Base-by-base conservation (phyloP, 2,113 vertebrate genomes). In the Oncorhynchus clarkii region DNA sequence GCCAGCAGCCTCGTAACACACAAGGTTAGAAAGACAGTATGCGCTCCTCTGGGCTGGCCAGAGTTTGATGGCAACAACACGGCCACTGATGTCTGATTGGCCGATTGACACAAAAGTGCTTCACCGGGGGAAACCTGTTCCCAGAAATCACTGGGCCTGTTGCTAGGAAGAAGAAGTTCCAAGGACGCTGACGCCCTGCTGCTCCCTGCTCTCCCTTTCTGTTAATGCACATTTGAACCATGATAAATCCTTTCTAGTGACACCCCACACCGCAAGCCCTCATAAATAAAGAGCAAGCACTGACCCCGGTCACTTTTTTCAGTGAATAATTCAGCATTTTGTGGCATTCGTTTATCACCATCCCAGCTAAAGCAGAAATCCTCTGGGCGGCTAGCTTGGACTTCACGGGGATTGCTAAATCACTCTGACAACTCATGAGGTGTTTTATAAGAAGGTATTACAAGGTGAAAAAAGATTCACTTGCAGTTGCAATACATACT, bases 401-500 rank as follows among this genome's bases (percentile, higher is more conserved):
- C 65, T 31, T 67, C 29, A 29, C 16, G 14, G 26, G 24, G 65
- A 5, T 54, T 64, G 22, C 12, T n/a, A 64, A 64, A n/a, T 22
- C 60, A n/a, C 20, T 69, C 67, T 69, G 67, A 45, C 31, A 45
- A 69, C 31, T 69, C 29, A 69, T 34, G 24, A 67, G 31, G 31
- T 39, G 67, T 39, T 68, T 34, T 39, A 14, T 68, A 34, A n/a
- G 16, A 68, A 13, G 14, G 5, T 14, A 34, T n/a, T 13, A 68
- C 14, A 13, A 66, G n/a, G 34, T 34, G 34, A 34, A 34, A 9
- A 16, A 31, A 68, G 18, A 31, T 20, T 39, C 7, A 3, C 67
- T 39, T 45, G 34, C 20, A 20, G 31, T 31, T 29, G 29, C 65
- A 14, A 29, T 67, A 13, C 26, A 67, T 29, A 29, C 16, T 67